Percentiles rank a stretch among this genome's conserved stretches.
phyloP scores from a whole-genome alignment of 2,113 vertebrate genomes.

The Sebastes fasciatus region DNA sequence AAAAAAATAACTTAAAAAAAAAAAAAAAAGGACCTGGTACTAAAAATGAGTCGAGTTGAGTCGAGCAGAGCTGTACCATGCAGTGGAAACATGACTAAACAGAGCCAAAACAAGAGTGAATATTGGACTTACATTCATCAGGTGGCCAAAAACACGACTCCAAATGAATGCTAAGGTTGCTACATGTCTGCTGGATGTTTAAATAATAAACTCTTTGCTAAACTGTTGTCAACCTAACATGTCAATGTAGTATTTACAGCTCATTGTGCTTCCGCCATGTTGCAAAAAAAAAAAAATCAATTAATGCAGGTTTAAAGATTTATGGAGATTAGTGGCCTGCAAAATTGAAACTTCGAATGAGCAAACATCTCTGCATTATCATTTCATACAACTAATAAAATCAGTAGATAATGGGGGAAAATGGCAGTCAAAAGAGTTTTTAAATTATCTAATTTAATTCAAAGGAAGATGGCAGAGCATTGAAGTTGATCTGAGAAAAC shows the following conservation, averaged over 20 bases:
- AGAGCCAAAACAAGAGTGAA: background rate
- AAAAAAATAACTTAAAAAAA: no score
- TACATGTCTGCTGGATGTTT: background rate
- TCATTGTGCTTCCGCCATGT: background rate
- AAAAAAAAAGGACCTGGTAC: no score
- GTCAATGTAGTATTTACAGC: background rate
- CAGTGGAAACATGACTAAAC: no score
- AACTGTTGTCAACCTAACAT: background rate
- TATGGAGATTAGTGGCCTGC: background rate
- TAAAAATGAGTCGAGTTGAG: no score
- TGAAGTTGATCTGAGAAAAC: background rate
- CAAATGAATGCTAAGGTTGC: background rate
- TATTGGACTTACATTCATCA: background rate
- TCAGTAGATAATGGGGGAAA: no score
- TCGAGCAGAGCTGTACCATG: no score
- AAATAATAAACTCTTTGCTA: background rate
- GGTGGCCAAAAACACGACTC: background rate
- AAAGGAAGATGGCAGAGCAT: background rate
- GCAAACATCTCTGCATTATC: background rate
- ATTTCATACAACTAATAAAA: background rate
- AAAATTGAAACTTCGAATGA: conserved; percentile 7
- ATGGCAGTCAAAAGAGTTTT: background rate
- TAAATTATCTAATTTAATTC: background rate
- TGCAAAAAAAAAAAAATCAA: background rate
- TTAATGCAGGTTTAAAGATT: background rate